phyloP scores from a whole-genome alignment of 2,797 vertebrate genomes.

The Dipus sagitta region DNA sequence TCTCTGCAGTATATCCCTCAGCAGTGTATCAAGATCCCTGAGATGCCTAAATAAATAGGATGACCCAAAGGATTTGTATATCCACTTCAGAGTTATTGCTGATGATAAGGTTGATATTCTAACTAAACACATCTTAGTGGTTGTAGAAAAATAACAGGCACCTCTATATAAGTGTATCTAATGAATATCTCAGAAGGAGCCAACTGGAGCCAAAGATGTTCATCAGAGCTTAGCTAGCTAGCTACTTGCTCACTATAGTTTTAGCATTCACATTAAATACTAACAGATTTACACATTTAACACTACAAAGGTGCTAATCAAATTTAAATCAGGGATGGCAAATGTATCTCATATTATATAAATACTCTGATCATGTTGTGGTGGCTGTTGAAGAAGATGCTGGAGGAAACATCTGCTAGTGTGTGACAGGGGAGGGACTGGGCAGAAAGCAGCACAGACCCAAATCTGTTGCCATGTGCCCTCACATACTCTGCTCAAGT shows the following conservation, averaged over 20 bases:
- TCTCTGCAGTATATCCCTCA: no score
- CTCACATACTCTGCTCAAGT: rapidly evolving
- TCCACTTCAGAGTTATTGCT: no score
- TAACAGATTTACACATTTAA: background rate
- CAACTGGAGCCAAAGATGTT: background rate
- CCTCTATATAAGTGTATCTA: background rate
- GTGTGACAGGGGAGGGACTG: no score
- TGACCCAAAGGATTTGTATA: no score
- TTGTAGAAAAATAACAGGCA: background rate
- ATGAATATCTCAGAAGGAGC: background rate
- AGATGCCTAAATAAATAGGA: no score
- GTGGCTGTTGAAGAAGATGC: no score
- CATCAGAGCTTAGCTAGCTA: background rate
- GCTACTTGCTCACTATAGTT: background rate
- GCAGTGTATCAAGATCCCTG: background rate
- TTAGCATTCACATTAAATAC: background rate
- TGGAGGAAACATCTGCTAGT: background rate
- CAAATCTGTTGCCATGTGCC: background rate
- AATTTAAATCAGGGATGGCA: background rate
- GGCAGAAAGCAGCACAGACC: no score
- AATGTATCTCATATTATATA: background rate
- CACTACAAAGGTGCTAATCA: background rate
- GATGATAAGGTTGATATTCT: background rate
- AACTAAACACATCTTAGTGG: background rate
- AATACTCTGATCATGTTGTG: background rate